A percentile compares a stretch with the other conserved stretches of the same genome.
Conservation (phyloP, 2,113 vertebrate species). For the Tetrao urogallus region DNA sequence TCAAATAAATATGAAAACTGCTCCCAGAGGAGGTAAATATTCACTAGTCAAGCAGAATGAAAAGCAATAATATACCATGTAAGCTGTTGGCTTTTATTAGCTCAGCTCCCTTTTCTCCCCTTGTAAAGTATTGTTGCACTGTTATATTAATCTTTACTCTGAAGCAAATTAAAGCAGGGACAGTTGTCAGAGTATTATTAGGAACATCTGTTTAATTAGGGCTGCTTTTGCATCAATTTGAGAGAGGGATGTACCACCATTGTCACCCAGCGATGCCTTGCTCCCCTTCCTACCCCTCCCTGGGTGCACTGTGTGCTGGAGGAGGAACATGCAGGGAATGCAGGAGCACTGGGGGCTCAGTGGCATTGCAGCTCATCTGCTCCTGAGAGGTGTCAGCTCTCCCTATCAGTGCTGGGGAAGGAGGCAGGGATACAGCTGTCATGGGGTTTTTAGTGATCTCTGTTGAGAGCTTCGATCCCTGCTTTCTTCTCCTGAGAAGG, state of each 20-base stretch:
- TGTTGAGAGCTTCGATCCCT: not conserved
- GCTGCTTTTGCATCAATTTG: conserved; percentile 1
- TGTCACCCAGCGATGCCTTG: not conserved
- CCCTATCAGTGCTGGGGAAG: not conserved
- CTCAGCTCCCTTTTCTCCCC: conserved; percentile 41
- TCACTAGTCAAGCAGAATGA: conserved; percentile 58
- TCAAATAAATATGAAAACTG: conserved; percentile 53
- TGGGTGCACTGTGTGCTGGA: not conserved
- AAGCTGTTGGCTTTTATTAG: conserved; percentile 49
- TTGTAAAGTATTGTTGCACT: conserved; percentile 49
- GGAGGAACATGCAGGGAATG: not conserved
- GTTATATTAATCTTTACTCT: conserved; percentile 57
- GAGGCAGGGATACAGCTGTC: not conserved
- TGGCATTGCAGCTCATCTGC: not conserved
- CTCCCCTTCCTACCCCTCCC: not conserved
- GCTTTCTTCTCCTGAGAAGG: not conserved
- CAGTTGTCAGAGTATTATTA: conserved; percentile 59
- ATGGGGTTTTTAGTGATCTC: not conserved
- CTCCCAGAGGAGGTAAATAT: conserved; percentile 57
- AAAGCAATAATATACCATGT: conserved; percentile 65
- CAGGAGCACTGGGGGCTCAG: not conserved
- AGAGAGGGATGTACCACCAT: not conserved
- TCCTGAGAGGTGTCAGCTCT: not conserved
- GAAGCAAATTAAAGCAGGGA: conserved; percentile 64
- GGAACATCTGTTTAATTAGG: conserved; percentile 65